These are phyloP conservation scores for Ursus arctos DNA, from an alignment of 2,113 vertebrate species.

Conservation along the genomic window DNA sequence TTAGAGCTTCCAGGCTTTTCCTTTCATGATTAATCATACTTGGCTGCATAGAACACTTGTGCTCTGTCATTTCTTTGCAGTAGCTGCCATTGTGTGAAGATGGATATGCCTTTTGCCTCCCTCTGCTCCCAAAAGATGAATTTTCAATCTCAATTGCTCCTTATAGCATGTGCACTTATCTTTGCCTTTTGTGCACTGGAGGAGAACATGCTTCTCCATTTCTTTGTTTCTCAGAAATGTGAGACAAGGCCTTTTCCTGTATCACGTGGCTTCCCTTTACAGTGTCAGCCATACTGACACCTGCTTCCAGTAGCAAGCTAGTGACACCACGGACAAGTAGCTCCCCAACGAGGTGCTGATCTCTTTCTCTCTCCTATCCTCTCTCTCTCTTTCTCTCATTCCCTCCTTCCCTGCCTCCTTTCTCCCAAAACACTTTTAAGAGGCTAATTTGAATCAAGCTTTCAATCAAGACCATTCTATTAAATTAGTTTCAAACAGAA, in stretches of 20 bases:
- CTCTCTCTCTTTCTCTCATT: background rate
- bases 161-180: conserved; percentile 53
- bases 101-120: conserved; percentile 68
- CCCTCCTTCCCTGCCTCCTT: background rate
- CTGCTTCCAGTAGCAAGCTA: background rate
- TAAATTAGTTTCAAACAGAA: conserved; percentile 21
- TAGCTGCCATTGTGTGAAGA: conserved; percentile 76
- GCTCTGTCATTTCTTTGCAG: conserved; percentile 56
- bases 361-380: accelerated
- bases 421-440: conserved; percentile 27
- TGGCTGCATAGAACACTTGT: conserved; percentile 60
- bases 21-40: conserved; percentile 69
- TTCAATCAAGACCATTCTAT: conserved; percentile 42
- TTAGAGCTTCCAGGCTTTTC: conserved; percentile 52
- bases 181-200: conserved; percentile 57
- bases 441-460: conserved; percentile 46
- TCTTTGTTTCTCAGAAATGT: conserved; percentile 78
- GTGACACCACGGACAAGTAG: background rate
- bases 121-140: conserved; percentile 67
- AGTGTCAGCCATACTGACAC: conserved; percentile 37
- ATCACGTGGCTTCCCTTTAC: conserved; percentile 63
- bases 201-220: conserved; percentile 70
- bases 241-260: conserved; percentile 66
- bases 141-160: conserved; percentile 74
- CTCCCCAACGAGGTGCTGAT: conserved; percentile 58